Conservation (phyloP, 2,888 invertebrate genomes). For the Gonocerus acuteangulatus region DNA sequence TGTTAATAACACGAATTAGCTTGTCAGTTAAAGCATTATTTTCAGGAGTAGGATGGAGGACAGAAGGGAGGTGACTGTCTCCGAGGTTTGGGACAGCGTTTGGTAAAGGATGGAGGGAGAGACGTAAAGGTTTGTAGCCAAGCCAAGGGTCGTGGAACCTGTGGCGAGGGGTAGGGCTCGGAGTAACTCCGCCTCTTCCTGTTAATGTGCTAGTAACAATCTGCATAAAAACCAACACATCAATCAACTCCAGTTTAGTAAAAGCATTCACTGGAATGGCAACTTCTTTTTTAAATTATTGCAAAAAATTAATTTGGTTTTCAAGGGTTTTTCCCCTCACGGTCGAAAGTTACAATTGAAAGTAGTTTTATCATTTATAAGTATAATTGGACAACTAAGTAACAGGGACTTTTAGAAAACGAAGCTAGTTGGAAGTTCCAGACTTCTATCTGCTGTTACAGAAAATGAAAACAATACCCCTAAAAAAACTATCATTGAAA, state of each 20-base stretch:
- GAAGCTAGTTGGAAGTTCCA: no score
- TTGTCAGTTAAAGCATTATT: background rate
- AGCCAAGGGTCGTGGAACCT: conserved; percentile 17
- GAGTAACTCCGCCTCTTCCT: background rate
- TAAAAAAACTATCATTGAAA: no score
- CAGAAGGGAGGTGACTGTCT: background rate
- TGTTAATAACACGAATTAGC: no score
- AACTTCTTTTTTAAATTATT: no score
- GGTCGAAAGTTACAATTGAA: no score
- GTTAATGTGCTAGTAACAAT: conserved; percentile 17
- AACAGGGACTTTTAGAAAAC: no score
- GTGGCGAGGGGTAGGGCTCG: conserved; percentile 3
- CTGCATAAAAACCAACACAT: conserved; percentile 23
- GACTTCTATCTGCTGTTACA: no score
- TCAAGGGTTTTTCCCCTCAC: no score
- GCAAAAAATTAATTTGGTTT: no score
- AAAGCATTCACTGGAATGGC: conserved; percentile 7
- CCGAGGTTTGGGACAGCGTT: background rate
- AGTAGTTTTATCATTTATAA: no score
- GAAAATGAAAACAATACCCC: no score
- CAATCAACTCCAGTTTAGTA: conserved; percentile 2
- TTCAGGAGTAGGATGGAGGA: background rate
- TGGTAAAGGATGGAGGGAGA: background rate
- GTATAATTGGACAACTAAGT: no score
- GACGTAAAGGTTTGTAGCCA: background rate